Percentiles rank a stretch among this genome's conserved stretches.
Conservation (phyloP, 37 sponge, comb jelly and placozoan species). For the Amphimedon queenslandica region DNA sequence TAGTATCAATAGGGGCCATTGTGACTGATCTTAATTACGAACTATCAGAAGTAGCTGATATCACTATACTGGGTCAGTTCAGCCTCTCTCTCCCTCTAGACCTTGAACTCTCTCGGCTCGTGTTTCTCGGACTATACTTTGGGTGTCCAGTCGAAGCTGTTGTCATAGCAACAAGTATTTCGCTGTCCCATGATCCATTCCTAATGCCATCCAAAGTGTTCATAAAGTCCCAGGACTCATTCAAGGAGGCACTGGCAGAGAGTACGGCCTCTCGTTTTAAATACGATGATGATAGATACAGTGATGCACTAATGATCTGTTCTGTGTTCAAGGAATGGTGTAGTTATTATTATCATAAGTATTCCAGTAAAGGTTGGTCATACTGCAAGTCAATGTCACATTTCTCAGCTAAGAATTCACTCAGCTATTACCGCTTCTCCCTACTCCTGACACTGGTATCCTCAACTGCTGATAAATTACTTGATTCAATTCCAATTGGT, state of each 20-base stretch:
- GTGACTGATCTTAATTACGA: neutral
- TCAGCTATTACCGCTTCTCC: slow-evolving; percentile 2
- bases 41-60: slow-evolving; percentile 26
- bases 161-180: slow-evolving; percentile 58
- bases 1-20: slow-evolving; percentile 55
- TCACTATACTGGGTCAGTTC: slow-evolving; percentile 62
- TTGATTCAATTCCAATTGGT: slow-evolving; percentile 19
- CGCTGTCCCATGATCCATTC: slow-evolving; percentile 57
- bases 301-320: slow-evolving; percentile 48
- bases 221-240: slow-evolving; percentile 12
- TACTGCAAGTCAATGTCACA: neutral
- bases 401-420: slow-evolving; percentile 12
- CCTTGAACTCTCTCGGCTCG: slow-evolving; percentile 33
- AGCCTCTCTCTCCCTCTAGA: slow-evolving; percentile 62
- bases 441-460: slow-evolving; percentile 43
- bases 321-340: slow-evolving; percentile 56
- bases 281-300: slow-evolving; percentile 43
- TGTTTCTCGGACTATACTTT: slow-evolving; percentile 53
- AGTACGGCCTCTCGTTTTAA: slow-evolving; percentile 21
- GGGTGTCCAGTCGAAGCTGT: slow-evolving; percentile 52
- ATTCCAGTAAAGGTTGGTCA: neutral
- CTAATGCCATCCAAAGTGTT: slow-evolving; percentile 29
- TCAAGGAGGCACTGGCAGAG: slow-evolving; percentile 4
- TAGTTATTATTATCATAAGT: slow-evolving; percentile 3
- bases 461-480: slow-evolving; percentile 12